Evolutionary conservation across 2,113 vertebrate species (phyloP).

Genomic region (Platysternon megacephalum): DNA sequence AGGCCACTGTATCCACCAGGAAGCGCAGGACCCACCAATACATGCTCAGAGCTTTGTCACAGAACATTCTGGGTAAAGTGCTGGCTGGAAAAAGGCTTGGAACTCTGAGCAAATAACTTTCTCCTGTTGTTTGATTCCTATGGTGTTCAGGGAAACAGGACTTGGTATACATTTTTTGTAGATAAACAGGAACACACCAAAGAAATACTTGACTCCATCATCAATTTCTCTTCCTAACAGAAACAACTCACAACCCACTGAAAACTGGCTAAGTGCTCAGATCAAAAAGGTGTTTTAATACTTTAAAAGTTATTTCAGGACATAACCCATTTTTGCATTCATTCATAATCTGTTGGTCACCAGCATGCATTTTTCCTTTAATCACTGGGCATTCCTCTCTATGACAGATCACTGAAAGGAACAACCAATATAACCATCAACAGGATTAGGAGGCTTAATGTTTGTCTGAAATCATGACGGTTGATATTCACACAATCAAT

Average conservation of each 20-base stretch:
- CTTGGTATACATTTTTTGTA: not conserved
- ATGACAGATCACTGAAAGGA: constrained; percentile 27
- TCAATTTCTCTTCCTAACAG: not conserved
- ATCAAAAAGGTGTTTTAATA: not conserved
- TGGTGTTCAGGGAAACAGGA: not conserved
- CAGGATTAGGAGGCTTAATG: not conserved
- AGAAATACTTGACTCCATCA: not conserved
- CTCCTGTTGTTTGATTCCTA: not conserved
- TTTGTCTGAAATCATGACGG: constrained; percentile 24
- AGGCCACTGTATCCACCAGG: too few species aligned
- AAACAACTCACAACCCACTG: not conserved
- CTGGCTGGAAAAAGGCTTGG: not conserved
- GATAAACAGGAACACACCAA: not conserved
- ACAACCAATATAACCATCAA: not conserved
- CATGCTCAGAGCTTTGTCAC: too few species aligned
- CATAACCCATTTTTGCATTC: not conserved
- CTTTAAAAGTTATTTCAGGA: not conserved
- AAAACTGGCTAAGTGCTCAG: not conserved
- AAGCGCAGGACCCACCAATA: too few species aligned
- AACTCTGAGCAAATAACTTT: not conserved
- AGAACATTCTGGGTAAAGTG: not conserved
- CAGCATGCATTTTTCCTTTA: constrained; percentile 6
- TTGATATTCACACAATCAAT: not conserved
- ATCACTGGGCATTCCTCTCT: constrained; percentile 32
- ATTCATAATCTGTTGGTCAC: constrained; percentile 9